Evolutionary conservation across 2,888 invertebrate species (phyloP).

Genomic region (Piscicola geometra): DNA sequence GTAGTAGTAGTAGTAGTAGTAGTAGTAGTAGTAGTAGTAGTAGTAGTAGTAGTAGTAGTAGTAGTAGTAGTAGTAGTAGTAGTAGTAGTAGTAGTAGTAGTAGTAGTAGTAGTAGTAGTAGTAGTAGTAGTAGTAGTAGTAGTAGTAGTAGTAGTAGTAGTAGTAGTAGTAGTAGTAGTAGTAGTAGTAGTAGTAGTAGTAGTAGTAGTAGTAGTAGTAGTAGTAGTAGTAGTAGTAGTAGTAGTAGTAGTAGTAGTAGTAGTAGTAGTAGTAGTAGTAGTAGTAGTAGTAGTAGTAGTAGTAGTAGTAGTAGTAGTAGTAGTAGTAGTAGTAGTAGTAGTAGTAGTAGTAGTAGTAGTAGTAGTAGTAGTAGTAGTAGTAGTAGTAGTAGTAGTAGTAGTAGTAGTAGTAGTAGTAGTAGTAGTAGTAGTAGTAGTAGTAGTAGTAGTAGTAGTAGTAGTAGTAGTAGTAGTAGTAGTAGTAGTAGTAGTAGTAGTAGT

Average conservation of each 20-base stretch:
- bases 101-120: constrained; percentile 24
- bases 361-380: not conserved
- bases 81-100: constrained; percentile 40
- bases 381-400: constrained; percentile 35
- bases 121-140: constrained; percentile 32
- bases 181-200: constrained; percentile 33
- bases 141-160: constrained; percentile 35
- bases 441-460: constrained; percentile 13
- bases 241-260: constrained; percentile 41
- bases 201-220: constrained; percentile 18
- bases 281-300: constrained; percentile 16
- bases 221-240: constrained; percentile 34
- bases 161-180: constrained; percentile 40
- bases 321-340: constrained; percentile 40
- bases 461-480: constrained; percentile 32
- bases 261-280: constrained; percentile 35
- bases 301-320: constrained; percentile 35
- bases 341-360: constrained; percentile 37
- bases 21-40: constrained; percentile 13
- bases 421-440: constrained; percentile 38
- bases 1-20: constrained; percentile 38
- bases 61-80: constrained; percentile 37
- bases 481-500: constrained; percentile 37
- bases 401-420: constrained; percentile 39
- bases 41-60: constrained; percentile 32